Percentiles rank a stretch among this genome's conserved stretches.
These are phyloP conservation scores for Chroicocephalus ridibundus DNA, from an alignment of 2,113 vertebrate genomes.

Conservation along the genomic window DNA sequence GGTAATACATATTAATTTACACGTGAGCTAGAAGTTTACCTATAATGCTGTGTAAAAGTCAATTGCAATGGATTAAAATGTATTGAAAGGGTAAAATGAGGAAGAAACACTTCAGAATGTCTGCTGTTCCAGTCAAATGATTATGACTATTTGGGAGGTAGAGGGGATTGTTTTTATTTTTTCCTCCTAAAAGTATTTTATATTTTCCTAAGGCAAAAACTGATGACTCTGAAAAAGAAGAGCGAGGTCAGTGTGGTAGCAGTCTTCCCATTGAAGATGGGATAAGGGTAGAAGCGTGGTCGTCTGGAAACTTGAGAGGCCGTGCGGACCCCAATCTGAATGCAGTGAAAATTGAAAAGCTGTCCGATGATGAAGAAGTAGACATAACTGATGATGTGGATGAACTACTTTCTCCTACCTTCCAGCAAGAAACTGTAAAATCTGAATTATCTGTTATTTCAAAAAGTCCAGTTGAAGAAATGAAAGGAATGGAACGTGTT, in stretches of 20 bases:
- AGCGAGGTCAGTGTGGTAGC: neutral
- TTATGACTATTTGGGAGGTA: neutral
- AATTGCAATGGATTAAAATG: neutral
- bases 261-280: conserved; percentile 26
- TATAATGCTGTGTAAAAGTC: neutral
- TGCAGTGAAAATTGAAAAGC: conserved; percentile 87
- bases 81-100: neutral
- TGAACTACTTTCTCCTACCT: conserved; percentile 20
- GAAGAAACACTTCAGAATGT: neutral
- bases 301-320: conserved; percentile 53
- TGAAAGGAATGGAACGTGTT: neutral
- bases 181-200: neutral
- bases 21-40: neutral
- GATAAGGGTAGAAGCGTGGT: neutral
- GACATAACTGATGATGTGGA: conserved; percentile 91
- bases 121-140: neutral
- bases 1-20: neutral
- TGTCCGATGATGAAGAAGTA: conserved; percentile 94
- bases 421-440: conserved; percentile 28
- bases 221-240: conserved; percentile 68
- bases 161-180: neutral
- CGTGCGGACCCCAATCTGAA: conserved; percentile 79
- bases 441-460: neutral
- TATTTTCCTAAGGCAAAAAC: conserved; percentile 76
- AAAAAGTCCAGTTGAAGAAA: neutral